Conservation (phyloP, 1,140 invertebrate genomes). For the Grapholita molesta region DNA sequence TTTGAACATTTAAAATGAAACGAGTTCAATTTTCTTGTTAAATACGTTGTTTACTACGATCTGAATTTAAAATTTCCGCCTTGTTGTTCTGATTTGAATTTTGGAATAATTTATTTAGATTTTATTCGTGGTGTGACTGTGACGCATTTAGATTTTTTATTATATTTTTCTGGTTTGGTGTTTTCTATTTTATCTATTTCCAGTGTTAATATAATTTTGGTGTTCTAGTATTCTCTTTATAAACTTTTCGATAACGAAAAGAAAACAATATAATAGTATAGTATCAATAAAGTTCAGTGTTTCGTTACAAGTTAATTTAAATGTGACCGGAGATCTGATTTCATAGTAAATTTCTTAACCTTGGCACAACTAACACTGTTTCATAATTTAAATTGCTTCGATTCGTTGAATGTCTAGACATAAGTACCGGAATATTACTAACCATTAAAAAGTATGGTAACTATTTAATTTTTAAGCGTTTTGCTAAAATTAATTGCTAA, state of each 20-base stretch:
- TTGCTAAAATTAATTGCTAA: too few species aligned
- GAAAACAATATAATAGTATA: not conserved
- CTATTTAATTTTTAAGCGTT: too few species aligned
- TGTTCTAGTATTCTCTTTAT: not conserved
- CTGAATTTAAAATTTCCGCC: not conserved
- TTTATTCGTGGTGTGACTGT: not conserved
- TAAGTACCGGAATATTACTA: too few species aligned
- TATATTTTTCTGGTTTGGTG: not conserved
- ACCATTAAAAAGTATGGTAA: too few species aligned
- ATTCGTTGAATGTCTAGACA: not conserved
- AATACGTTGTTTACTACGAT: not conserved
- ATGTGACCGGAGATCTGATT: not conserved
- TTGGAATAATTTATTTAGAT: constrained; percentile 1
- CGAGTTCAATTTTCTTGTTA: not conserved
- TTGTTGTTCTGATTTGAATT: not conserved
- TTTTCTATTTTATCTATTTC: not conserved
- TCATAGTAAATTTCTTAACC: not conserved
- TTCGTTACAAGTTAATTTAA: not conserved
- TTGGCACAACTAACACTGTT: not conserved
- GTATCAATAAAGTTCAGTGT: not conserved
- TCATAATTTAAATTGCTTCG: not conserved
- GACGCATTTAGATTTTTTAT: not conserved
- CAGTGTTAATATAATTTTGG: not conserved
- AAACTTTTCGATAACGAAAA: not conserved
- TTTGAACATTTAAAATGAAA: not conserved